phyloP scores from a whole-genome alignment of 2,888 invertebrate genomes.

The Ornithoptera priamus region DNA sequence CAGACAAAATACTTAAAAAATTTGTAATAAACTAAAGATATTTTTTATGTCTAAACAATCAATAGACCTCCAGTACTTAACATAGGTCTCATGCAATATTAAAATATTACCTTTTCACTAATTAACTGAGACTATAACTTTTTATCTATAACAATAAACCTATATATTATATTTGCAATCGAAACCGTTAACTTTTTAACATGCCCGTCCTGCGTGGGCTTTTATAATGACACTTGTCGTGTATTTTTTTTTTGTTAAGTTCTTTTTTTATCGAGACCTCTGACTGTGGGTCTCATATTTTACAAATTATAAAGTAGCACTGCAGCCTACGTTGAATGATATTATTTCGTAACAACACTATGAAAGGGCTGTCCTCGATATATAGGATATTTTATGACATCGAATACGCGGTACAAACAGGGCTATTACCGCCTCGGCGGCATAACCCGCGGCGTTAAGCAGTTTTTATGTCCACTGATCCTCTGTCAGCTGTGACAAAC shows the following conservation, averaged over 20 bases:
- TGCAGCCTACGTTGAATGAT: constrained; percentile 20
- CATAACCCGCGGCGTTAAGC: constrained; percentile 44
- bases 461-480: constrained; percentile 42
- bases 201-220: constrained; percentile 8
- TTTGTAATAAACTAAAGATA: too few relatives aligned
- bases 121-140: neutral
- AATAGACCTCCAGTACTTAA: too few relatives aligned
- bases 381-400: constrained; percentile 47
- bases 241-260: constrained; percentile 12
- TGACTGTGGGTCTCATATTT: constrained; percentile 15
- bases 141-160: neutral
- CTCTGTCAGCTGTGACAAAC: constrained; percentile 36
- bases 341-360: constrained; percentile 14
- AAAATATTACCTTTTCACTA: neutral
- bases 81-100: too few relatives aligned
- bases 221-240: constrained; percentile 10
- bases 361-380: constrained; percentile 11
- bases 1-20: too few relatives aligned
- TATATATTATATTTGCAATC: constrained; percentile 30
- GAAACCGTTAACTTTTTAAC: constrained; percentile 4
- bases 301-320: constrained; percentile 21
- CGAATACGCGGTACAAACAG: constrained; percentile 56
- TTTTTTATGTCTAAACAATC: too few relatives aligned
- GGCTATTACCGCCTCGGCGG: constrained; percentile 48
- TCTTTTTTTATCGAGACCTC: constrained; percentile 22